Evolutionary conservation across 2,797 vertebrate genomes (phyloP).

Genomic region (Melanogrammus aeglefinus): DNA sequence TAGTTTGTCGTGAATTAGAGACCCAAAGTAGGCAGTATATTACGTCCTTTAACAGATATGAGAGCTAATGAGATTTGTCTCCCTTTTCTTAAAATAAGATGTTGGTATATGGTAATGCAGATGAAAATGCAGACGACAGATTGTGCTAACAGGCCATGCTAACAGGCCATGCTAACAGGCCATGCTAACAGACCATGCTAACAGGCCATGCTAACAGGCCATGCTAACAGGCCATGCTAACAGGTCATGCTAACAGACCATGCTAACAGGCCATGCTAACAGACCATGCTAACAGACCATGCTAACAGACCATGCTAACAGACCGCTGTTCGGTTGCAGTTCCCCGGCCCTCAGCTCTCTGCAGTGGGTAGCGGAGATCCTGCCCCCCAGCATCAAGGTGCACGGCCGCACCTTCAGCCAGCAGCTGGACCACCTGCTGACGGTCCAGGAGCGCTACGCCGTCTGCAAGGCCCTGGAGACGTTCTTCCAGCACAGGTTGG

Average conservation of each 20-base stretch:
- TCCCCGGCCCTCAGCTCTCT: constrained; percentile 91
- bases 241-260: background rate
- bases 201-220: too few species aligned
- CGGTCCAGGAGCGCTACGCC: constrained; percentile 87
- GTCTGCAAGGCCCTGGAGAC: constrained; percentile 92
- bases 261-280: background rate
- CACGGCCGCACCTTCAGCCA: constrained; percentile 94
- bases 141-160: background rate
- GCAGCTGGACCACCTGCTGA: constrained; percentile 95
- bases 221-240: background rate
- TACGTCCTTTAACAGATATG: background rate
- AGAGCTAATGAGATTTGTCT: background rate
- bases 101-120: background rate
- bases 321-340: constrained; percentile 42
- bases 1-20: too few species aligned
- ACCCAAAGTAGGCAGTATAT: too few species aligned
- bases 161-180: too few species aligned
- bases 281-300: background rate
- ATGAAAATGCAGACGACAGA: background rate
- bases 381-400: constrained; percentile 94
- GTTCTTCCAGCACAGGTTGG: constrained; percentile 97
- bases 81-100: background rate
- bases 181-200: too few species aligned
- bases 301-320: background rate
- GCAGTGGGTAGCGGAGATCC: constrained; percentile 97